Percentiles rank a stretch among this genome's conserved stretches.
phyloP scores from a whole-genome alignment of 2,113 vertebrate genomes.

The Recurvirostra avosetta region DNA sequence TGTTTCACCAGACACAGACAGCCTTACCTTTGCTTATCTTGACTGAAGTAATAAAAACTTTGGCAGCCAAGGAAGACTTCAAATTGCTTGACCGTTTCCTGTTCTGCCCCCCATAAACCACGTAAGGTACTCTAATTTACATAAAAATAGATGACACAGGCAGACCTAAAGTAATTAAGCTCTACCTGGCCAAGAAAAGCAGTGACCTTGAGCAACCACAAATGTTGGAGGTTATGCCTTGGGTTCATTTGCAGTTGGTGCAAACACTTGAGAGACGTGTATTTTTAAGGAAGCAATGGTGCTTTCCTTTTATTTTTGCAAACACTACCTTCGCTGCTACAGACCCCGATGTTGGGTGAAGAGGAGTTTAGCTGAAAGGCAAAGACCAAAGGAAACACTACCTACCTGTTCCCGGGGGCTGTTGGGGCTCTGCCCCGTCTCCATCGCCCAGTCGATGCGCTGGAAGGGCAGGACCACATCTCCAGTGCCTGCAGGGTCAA shows the following conservation, averaged over 20 bases:
- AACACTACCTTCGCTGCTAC: neutral
- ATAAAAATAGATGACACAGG: neutral
- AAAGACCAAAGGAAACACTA: neutral
- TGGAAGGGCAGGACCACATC: constrained; percentile 84
- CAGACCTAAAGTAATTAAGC: fast-evolving
- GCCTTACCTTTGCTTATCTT: neutral
- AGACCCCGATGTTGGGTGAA: fast-evolving
- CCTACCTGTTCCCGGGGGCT: constrained; percentile 83
- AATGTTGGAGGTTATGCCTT: neutral
- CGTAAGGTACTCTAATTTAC: neutral
- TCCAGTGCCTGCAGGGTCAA: constrained; percentile 75
- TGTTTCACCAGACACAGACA: neutral
- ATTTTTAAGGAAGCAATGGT: neutral
- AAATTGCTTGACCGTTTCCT: neutral
- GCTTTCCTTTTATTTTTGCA: neutral
- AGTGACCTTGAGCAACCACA: neutral
- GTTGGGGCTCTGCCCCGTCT: constrained; percentile 87
- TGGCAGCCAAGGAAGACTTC: neutral
- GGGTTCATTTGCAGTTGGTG: neutral
- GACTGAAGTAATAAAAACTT: neutral
- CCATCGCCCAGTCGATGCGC: constrained; percentile 80
- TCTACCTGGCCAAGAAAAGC: neutral
- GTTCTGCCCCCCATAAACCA: neutral
- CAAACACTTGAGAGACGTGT: neutral
- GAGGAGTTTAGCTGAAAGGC: fast-evolving